Evolutionary conservation across 2,888 invertebrate genomes (phyloP), one percentile per base, ranked within the genome.

Genomic region (Melanophora roralis): DNA sequence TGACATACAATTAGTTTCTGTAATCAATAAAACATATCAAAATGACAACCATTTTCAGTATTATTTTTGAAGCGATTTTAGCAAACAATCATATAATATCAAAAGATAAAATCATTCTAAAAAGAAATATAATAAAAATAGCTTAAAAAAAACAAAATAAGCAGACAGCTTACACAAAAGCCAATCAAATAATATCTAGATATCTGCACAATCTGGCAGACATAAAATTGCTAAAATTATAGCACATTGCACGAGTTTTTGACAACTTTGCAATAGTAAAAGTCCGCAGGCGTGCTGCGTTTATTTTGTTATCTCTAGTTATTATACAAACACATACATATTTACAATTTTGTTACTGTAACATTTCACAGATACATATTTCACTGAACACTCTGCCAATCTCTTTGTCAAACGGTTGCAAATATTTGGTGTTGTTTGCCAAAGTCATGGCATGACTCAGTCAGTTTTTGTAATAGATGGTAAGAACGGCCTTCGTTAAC

Each of bases 181-280:
- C 67, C 45, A 57, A 77, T 69, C 77, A 71, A 59, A 64, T 40
- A 59, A 36, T 27, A 64, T 59, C 71, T 32, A 71, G 71, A 51
- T 71, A 65, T 64, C 16, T 64, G 21, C 9, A 49, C 53, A 77
- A 81, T 77, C 77, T 59, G 69, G 3, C 62, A 73, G 27, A 69
- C 73, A 81, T 86, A 86, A 86, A 86, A 76, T 84, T 57, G 71
- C 36, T 47, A 53, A 85, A 77, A 83, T 86, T 85, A 86, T 87
- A 85, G 86, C 81, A 78, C 79, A 82, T 82, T 84, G 85, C 84
- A 83, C 81, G 83, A 82, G 85, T 84, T 87, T 85, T 85, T 86
- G 86, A 85, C 86, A 87, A 83, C 75, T 73, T 64, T 79, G 81
- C 84, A 86, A 86, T 87, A 85, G 85, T 86, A 85, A 85, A 87